Conservation (phyloP, 2,797 vertebrate genomes). For the Rhyacichthys aspro region DNA sequence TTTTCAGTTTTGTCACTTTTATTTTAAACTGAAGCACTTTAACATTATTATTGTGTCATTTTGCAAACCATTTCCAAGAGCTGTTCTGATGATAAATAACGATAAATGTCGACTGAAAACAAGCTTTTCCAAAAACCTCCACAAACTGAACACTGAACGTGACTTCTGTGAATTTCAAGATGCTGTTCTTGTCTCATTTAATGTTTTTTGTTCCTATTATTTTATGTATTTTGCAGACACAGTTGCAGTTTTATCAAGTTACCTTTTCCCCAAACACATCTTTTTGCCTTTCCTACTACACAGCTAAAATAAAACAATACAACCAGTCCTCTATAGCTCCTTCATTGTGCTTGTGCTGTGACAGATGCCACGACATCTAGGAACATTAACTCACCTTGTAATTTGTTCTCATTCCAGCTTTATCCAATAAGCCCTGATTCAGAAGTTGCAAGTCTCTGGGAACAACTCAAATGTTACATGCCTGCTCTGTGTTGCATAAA, state of each 20-base stretch:
- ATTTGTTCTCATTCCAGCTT: too few species aligned
- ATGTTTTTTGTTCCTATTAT: not conserved
- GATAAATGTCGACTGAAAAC: constrained; percentile 2
- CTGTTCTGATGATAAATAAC: constrained; percentile 5
- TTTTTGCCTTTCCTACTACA: too few species aligned
- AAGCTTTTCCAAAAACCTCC: not conserved
- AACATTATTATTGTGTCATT: constrained; percentile 5
- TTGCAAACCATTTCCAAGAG: constrained; percentile 5
- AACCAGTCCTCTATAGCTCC: too few species aligned
- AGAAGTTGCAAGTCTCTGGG: constrained; percentile 9
- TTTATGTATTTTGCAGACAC: not conserved
- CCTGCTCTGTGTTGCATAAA: constrained; percentile 45
- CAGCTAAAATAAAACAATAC: too few species aligned
- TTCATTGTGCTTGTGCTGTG: too few species aligned
- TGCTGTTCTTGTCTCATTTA: not conserved
- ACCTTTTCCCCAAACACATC: too few species aligned
- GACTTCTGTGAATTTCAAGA: not conserved
- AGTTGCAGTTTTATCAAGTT: too few species aligned
- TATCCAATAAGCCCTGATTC: too few species aligned
- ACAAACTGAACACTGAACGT: not conserved
- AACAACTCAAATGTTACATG: constrained; percentile 9
- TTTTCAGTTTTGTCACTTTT: not conserved
- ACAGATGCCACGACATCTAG: too few species aligned
- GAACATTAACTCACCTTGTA: too few species aligned
- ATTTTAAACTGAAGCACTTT: not conserved